Evolutionary conservation across 2,888 invertebrate genomes (phyloP).

Genomic region (Agrochola macilenta): DNA sequence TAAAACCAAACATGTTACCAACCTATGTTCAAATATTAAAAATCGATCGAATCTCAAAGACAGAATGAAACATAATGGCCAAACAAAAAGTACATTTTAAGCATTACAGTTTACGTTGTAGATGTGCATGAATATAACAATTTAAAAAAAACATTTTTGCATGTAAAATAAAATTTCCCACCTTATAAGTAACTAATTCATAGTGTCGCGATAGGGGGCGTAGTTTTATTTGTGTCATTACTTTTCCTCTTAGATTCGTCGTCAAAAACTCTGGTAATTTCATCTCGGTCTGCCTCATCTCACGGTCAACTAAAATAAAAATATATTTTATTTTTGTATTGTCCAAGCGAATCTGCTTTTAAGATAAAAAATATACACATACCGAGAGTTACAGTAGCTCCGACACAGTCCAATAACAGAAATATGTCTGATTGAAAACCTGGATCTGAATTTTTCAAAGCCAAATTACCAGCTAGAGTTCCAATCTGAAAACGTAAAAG

Average conservation of each 20-base stretch:
- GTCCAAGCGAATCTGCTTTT: neutral
- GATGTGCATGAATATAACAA: neutral
- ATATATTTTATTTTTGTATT: constrained; percentile 5
- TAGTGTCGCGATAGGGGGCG: constrained; percentile 81
- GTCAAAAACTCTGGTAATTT: constrained; percentile 88
- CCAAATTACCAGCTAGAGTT: constrained; percentile 91
- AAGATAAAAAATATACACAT: constrained; percentile 34
- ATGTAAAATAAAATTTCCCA: constrained; percentile 35
- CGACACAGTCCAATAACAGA: constrained; percentile 89
- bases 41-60: neutral
- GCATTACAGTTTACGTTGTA: neutral
- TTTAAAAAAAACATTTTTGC: neutral
- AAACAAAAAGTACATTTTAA: neutral
- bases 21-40: neutral
- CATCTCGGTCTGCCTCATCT: constrained; percentile 67
- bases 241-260: constrained; percentile 90
- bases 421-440: constrained; percentile 92
- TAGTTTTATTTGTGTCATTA: constrained; percentile 91
- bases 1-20: too few species aligned
- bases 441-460: constrained; percentile 90
- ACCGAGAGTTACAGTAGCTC: constrained; percentile 87
- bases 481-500: constrained; percentile 82
- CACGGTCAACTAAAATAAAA: constrained; percentile 67
- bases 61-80: neutral
- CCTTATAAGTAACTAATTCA: constrained; percentile 75